A percentile compares a stretch with the other conserved stretches of the same genome.
Conservation (phyloP, 2,113 vertebrate species). For the Cavia porcellus region DNA sequence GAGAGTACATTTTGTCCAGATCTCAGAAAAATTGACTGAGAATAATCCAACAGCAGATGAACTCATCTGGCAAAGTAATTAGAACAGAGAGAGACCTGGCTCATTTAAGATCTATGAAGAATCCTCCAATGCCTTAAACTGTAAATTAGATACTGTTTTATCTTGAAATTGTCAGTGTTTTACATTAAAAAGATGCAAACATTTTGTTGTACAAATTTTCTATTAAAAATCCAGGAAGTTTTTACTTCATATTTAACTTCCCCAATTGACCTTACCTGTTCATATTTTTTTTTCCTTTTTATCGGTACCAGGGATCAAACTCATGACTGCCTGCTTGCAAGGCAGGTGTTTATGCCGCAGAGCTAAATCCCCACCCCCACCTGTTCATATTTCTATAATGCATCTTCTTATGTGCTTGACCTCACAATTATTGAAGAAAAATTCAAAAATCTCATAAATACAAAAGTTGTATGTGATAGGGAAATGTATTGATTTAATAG, state of each 20-base stretch:
- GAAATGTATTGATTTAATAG: slow-evolving; percentile 56
- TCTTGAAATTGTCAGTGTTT: background rate
- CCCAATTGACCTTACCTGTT: slow-evolving; percentile 5
- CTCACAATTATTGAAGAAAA: slow-evolving; percentile 58
- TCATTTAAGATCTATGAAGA: slow-evolving; percentile 33
- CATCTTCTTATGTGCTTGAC: slow-evolving; percentile 45
- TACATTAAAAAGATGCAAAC: slow-evolving; percentile 45
- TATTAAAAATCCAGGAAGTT: slow-evolving; percentile 51
- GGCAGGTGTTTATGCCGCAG: too few species aligned
- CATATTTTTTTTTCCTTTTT: background rate
- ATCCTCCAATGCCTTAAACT: background rate
- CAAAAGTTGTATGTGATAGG: slow-evolving; percentile 53
- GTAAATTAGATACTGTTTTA: slow-evolving; percentile 61
- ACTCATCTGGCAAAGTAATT: slow-evolving; percentile 46
- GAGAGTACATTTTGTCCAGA: slow-evolving; percentile 28
- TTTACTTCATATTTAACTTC: background rate
- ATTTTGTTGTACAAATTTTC: slow-evolving; percentile 46
- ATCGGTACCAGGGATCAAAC: too few species aligned
- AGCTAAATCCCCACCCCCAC: too few species aligned
- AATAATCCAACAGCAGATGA: slow-evolving; percentile 32
- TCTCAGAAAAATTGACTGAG: slow-evolving; percentile 45
- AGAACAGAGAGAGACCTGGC: background rate
- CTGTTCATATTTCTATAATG: background rate
- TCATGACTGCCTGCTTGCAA: too few species aligned
- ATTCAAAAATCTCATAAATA: slow-evolving; percentile 51